A percentile compares a stretch with the other conserved stretches of the same genome.
phyloP scores from a whole-genome alignment of 2,888 invertebrate genomes.

The Archips xylosteana region DNA sequence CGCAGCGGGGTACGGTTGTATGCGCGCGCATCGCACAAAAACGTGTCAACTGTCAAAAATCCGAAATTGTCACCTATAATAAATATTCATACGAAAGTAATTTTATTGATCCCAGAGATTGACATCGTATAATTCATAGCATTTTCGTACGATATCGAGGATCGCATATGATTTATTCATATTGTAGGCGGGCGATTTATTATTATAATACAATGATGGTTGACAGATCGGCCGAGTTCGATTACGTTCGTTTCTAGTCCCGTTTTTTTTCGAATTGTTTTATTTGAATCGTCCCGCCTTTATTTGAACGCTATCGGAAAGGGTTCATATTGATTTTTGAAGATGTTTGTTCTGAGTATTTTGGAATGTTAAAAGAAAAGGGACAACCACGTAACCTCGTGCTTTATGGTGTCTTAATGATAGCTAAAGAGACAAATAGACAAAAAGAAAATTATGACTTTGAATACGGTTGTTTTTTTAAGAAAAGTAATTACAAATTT shows the following conservation, averaged over 20 bases:
- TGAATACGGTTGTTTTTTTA: not conserved
- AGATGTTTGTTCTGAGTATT: slow-evolving; percentile 76
- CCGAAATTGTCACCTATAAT: slow-evolving; percentile 10
- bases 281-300: slow-evolving; percentile 69
- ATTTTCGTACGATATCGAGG: slow-evolving; percentile 46
- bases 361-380: slow-evolving; percentile 59
- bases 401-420: slow-evolving; percentile 40
- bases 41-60: slow-evolving; percentile 46
- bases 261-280: slow-evolving; percentile 64
- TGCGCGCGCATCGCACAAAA: slow-evolving; percentile 56
- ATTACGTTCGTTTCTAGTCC: slow-evolving; percentile 59
- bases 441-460: slow-evolving; percentile 9
- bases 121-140: slow-evolving; percentile 42
- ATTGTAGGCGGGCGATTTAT: slow-evolving; percentile 56
- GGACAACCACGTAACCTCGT: slow-evolving; percentile 43
- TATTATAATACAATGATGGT: slow-evolving; percentile 75
- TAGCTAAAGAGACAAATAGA: slow-evolving; percentile 19
- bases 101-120: slow-evolving; percentile 43
- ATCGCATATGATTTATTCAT: slow-evolving; percentile 66
- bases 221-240: slow-evolving; percentile 78
- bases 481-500: not conserved
- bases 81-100: slow-evolving; percentile 38
- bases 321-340: slow-evolving; percentile 81
- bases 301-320: slow-evolving; percentile 77
- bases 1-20: slow-evolving; percentile 64